Evolutionary conservation across 1,140 invertebrate species (phyloP), one percentile per base, ranked within the genome.

Genomic region (Tetramorium parvispinum): DNA sequence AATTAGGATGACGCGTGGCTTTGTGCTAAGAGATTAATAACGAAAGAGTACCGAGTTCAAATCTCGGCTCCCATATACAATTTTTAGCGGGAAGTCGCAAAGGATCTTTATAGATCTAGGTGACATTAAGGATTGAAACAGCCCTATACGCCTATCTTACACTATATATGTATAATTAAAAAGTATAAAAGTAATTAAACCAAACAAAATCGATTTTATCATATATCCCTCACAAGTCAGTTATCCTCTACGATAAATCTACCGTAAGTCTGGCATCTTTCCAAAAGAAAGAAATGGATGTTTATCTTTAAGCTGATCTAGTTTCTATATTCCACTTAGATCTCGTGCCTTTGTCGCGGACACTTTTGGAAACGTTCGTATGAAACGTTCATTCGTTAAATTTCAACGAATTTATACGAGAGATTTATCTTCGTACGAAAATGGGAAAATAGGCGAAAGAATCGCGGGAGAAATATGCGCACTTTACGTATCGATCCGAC

Each of bases 301-400:
- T 21, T 78, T 65, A 65, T 65, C 40, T 65, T 32, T 32, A 63
- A 32, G 40, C 11, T 46, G 37, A 78, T 27, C 40, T 78, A 78
- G 40, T 46, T 63, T 24, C 24, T n/a, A 10, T 24, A 43, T 27
- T 40, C 5, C 32, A 77, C 40, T 63, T 24, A n/a, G 18, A 63
- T n/a, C 32, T 63, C 40, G 16, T 24, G 10, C 13, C 24, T 43
- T 77, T 40, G 16, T 63, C 55, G 55, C 37, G 53, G 0, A 27
- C 10, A 21, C 18, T 61, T 37, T 40, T 46, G 6, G 3, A 77
- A 2, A 32, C 18, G 4, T 18, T 11, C 32, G 32, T 32, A 32
- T 0, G 32, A 10, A 32, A 55, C 53, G 13, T 59, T 40, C 18
- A 43, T 75, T 59, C 11, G 37, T 40, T 75, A 55, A 57, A 75